Conservation (phyloP, 1,140 invertebrate genomes). For the Drosophila teissieri region DNA sequence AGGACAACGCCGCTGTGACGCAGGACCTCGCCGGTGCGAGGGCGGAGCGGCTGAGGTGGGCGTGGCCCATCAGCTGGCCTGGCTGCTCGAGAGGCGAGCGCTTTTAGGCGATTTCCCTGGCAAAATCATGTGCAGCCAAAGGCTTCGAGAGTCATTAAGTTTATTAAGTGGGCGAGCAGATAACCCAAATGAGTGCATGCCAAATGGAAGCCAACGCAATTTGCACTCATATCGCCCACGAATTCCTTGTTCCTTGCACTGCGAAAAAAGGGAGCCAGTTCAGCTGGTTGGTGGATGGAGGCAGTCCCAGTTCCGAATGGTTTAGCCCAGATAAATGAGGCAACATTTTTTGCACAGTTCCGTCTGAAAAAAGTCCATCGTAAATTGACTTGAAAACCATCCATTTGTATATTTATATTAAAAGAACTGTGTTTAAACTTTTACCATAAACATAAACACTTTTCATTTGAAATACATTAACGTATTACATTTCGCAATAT, state of each 20-base stretch:
- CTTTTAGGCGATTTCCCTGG: conserved; percentile 61
- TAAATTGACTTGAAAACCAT: too few species aligned
- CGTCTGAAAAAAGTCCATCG: too few species aligned
- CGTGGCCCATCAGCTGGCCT: conserved; percentile 13
- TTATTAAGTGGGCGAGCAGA: conserved; percentile 75
- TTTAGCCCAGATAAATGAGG: too few species aligned
- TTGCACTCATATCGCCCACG: conserved; percentile 57
- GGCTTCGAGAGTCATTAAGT: conserved; percentile 76
- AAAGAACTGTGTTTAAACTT: too few species aligned
- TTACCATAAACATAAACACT: too few species aligned
- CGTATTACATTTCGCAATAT: too few species aligned
- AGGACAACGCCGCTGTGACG: conserved; percentile 33
- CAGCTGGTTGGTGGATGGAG: neutral
- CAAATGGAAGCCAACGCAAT: conserved; percentile 70
- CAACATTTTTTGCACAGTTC: too few species aligned
- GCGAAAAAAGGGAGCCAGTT: neutral
- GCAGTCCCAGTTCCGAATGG: too few species aligned
- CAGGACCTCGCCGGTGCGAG: conserved; percentile 13
- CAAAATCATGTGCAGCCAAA: conserved; percentile 49
- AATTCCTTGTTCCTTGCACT: conserved; percentile 9
- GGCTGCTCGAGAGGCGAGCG: conserved; percentile 14
- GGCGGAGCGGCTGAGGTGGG: neutral
- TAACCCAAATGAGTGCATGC: conserved; percentile 78
- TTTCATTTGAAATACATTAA: too few species aligned
- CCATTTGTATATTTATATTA: too few species aligned